Evolutionary conservation across 2,888 invertebrate species (phyloP), one percentile per base, ranked within the genome.

Genomic region (Napeogenes inachia): DNA sequence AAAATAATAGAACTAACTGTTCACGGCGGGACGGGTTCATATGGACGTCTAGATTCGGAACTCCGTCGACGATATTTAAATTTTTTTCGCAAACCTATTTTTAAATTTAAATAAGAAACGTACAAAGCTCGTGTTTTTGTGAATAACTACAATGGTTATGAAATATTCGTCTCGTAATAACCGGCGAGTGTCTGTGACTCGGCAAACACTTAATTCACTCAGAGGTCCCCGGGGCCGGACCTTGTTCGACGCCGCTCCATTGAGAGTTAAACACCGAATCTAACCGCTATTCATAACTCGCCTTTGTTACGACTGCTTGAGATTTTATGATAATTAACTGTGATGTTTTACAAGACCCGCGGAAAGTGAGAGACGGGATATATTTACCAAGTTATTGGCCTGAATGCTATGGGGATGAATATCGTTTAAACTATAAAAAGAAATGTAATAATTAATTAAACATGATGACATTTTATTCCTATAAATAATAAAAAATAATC

Each of bases 121-220:
- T 63, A 58, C 64, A 65, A 63, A 69, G 66, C 60, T 70, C 70
- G 73, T 69, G 68, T 66, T 68, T 66, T 75, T 72, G 74, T 63
- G 63, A 71, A 65, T 68, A 66, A 64, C 66, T 50, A 60, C 65
- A 60, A 54, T 54, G 62, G 58, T 69, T 68, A 72, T 76, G 68
- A 73, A 73, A 72, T 75, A 75, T 75, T 73, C 73, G 71, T 70
- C 75, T 71, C 63, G 68, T 67, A 65, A 63, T 59, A 67, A 67
- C 66, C 54, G 68, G 58, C 64, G 66, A 64, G 66, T 64, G 66
- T 66, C 66, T 66, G 57, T 66, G 63, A 65, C 67, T 72, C 64
- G 50, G 68, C 71, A 74, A 80, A 78, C 80, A 78, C 77, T 80
- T 79, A 82, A 82, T 82, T 78, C 81, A 81, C 78, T 82, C 79